Base-by-base conservation (phyloP, 2,797 vertebrate genomes). In the Todus mexicanus region DNA sequence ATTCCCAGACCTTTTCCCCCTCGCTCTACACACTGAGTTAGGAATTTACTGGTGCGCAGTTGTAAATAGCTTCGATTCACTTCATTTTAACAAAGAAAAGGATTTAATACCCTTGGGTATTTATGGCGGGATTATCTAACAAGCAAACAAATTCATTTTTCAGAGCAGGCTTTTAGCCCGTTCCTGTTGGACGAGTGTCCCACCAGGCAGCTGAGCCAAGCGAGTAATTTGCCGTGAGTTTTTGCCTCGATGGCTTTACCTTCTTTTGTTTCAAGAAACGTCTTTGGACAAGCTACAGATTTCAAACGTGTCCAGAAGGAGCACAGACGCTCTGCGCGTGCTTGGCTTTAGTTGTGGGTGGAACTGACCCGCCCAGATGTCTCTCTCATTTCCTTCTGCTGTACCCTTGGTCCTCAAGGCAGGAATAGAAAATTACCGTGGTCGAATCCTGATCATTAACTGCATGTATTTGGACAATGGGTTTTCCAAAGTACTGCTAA, bases 291-390 rank as follows among this genome's bases (percentile, higher is more conserved):
- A 50, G 17, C 3, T 1, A 1, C 37, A 22, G 40, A 2, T 29
- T 19, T 11, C 13, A 1, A 0, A 5, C n/a, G 43, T 5, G 26
- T 8, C 23, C 35, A 23, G 47, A 3, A 4, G 1, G 64, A 48
- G 56, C 54, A 26, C 15, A 25, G 72, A 23, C 0, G 4, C 23
- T 3, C 1, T 3, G 3, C 0, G 0, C 0, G 9, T 26, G 43
- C 37, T 42, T 8, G 33, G 35, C 31, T 12, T 19, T 18, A 27
- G 4, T 9, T 26, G 15, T 8, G 6, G n/a, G 25, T 5, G 25
- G 5, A 10, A 29, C 8, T 71, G 2, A 3, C 53, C 61, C 18
- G 8, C 48, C 38, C 65, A 20, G 35, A 6, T 4, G 12, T 15
- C 64, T 18, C 66, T 14, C 6, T 11, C 33, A 17, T 37, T n/a